Conservation (phyloP, 1,140 invertebrate species). For the Saccostrea cuccullata region DNA sequence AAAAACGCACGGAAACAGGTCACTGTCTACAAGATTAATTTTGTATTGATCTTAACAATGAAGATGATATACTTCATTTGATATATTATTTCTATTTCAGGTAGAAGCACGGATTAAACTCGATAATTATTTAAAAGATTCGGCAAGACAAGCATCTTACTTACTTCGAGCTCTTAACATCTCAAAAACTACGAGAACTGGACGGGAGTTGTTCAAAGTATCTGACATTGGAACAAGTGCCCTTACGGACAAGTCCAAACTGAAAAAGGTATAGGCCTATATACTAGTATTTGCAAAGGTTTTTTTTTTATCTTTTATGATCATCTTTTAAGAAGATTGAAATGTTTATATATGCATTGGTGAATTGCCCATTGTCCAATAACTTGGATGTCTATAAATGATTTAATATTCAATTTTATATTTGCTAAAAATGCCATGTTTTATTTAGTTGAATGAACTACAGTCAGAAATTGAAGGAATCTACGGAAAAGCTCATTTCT, state of each 20-base stretch:
- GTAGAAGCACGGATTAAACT: conserved; percentile 9
- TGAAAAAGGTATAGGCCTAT: conserved; percentile 55
- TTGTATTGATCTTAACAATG: neutral
- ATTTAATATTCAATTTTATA: too few species aligned
- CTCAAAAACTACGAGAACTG: neutral
- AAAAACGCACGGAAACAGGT: conserved; percentile 6
- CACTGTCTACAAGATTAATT: neutral
- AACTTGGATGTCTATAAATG: too few species aligned
- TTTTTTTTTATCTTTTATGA: too few species aligned
- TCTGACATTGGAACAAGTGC: conserved; percentile 87
- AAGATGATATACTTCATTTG: neutral
- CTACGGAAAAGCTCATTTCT: conserved; percentile 78
- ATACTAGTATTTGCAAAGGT: neutral
- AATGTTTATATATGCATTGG: too few species aligned
- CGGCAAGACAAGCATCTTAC: neutral
- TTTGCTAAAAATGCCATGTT: neutral
- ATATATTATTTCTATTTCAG: neutral
- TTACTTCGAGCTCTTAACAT: neutral
- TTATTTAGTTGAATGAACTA: conserved; percentile 69
- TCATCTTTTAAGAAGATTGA: too few species aligned
- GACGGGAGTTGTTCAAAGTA: neutral
- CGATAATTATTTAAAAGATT: neutral
- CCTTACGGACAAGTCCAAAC: conserved; percentile 75
- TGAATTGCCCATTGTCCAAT: too few species aligned
- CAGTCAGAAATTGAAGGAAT: conserved; percentile 76